These are phyloP conservation scores for Acanthiza pusilla DNA, from an alignment of 2,797 vertebrate species.

Conservation along the genomic window DNA sequence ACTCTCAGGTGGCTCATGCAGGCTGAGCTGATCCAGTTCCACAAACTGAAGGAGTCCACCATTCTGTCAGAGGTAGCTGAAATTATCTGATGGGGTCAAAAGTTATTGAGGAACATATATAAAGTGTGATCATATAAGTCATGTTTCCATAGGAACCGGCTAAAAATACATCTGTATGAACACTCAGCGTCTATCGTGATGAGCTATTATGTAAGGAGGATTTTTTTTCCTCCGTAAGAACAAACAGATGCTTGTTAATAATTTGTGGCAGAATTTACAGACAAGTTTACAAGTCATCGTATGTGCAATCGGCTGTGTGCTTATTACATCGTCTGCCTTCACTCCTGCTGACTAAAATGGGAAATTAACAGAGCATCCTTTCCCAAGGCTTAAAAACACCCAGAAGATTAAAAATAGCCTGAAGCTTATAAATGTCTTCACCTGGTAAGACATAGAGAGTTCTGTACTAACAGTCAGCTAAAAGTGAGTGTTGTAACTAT, in stretches of 20 bases:
- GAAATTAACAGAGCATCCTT: constrained; percentile 4
- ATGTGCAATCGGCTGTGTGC: neutral
- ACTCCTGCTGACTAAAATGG: neutral
- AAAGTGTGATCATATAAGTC: neutral
- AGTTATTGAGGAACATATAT: neutral
- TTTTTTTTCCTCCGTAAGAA: neutral
- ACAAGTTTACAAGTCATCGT: constrained; percentile 3
- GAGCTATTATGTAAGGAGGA: neutral
- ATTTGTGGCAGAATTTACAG: constrained; percentile 16
- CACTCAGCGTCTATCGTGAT: neutral
- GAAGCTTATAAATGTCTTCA: neutral
- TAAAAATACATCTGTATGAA: constrained; percentile 30
- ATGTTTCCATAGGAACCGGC: neutral
- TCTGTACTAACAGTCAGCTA: neutral
- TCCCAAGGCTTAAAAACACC: constrained; percentile 2
- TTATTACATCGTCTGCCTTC: neutral
- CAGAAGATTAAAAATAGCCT: constrained; percentile 22
- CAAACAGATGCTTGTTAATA: constrained; percentile 29
- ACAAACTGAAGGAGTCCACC: neutral
- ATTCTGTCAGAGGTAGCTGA: neutral
- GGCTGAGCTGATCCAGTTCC: neutral
- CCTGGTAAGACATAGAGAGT: neutral
- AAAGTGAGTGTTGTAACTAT: neutral
- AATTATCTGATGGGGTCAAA: neutral
- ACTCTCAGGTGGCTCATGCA: neutral